Base-by-base conservation (phyloP, 37 sponge, comb jelly and placozoan species). In the Tethya wilhelma region DNA sequence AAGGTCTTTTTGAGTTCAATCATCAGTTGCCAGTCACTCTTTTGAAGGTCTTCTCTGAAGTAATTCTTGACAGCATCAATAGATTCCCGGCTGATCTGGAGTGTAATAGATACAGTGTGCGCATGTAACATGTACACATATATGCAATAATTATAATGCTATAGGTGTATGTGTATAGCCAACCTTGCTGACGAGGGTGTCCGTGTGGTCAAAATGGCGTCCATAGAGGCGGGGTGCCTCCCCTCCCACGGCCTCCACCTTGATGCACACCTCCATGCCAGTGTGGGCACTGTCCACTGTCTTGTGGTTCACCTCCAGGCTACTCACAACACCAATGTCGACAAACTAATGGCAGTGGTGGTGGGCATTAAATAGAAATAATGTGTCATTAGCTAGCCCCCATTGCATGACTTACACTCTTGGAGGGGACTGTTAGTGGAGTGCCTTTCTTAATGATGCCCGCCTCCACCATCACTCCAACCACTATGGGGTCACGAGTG, bases 1-100 rank as follows among this genome's bases (percentile, higher is more conserved):
- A 98, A 96, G 30, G 59, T 46, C 59, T 91, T 96, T 89, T 98
- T 98, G 32, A 98, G 89, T 25, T 98, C 96, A 25, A 94, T 77
- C 56, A 98, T 89, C 29, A 98, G 79, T 56, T 94, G 92, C 99
- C 99, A 98, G 85, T 98, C 97, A 38, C 45, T 65, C 56, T 88
- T 93, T 43, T 88, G 80, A 49, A 98, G 73, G 56, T 98, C 96
- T 67, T 96, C 96, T 45, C 96, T 64, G 70, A 98, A 98, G 40
- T 91, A 98, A n/a, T 96, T 90, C 83, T 98, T 98, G 42, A 96
- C 82, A 20, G 92, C 90, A 87, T 98, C 96, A 45, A 98, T 98
- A 22, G 96, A 96, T 65, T 93, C 96, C n/a, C 99, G 71, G 25
- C 80, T 91, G 30, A 98, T 91, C 99, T 98, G 83, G 8, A 2